These are phyloP conservation scores for Cheilosia impressa DNA, from an alignment of 2,888 invertebrate species.

Conservation along the genomic window DNA sequence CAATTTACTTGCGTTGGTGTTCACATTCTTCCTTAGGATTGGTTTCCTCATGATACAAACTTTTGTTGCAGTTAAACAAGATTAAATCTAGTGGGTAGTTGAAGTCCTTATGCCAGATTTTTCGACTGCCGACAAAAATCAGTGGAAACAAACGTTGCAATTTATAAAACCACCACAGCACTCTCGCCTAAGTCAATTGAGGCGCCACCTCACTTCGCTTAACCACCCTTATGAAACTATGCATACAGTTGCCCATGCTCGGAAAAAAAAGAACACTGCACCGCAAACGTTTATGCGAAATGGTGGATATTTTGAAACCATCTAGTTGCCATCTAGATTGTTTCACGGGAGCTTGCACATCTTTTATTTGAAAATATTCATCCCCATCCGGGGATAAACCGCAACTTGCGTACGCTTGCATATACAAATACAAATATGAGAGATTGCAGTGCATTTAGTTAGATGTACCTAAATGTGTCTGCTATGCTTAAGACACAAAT, in stretches of 20 bases:
- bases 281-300: conserved; percentile 25
- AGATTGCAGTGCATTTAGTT: conserved; percentile 3
- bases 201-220: background rate
- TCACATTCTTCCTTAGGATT: background rate
- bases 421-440: background rate
- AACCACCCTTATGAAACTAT: background rate
- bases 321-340: conserved; percentile 4
- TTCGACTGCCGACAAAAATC: background rate
- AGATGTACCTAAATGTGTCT: background rate
- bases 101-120: no score
- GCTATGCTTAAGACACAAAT: background rate
- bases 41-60: background rate
- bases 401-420: conserved; percentile 15
- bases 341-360: conserved; percentile 33
- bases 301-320: conserved; percentile 14
- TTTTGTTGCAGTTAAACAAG: no score
- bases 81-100: no score
- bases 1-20: conserved; percentile 4
- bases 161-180: background rate
- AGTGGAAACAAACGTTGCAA: background rate
- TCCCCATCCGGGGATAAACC: conserved; percentile 18
- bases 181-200: background rate
- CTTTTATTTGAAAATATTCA: conserved; percentile 29
- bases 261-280: background rate
- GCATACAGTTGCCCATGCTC: background rate